Evolutionary conservation across 2,113 vertebrate genomes (phyloP).

Genomic region (Hippocampus abdominalis): DNA sequence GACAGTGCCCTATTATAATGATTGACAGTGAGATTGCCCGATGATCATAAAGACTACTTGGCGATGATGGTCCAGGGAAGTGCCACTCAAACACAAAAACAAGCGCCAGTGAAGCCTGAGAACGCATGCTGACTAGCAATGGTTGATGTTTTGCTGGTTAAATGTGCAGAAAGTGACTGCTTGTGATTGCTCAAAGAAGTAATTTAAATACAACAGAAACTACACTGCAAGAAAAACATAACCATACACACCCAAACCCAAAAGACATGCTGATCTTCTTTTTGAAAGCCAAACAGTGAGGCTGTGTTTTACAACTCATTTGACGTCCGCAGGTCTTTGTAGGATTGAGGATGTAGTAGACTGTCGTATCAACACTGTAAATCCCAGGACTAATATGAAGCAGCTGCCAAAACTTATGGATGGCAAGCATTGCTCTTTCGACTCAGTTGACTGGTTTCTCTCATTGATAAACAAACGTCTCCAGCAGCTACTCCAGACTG

Average conservation of each 20-base stretch:
- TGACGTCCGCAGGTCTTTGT: slow-evolving; percentile 51
- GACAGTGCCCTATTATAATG: too few relatives aligned
- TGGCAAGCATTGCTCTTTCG: slow-evolving; percentile 43
- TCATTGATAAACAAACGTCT: slow-evolving; percentile 29
- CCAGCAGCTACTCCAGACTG: slow-evolving; percentile 13
- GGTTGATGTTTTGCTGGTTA: too few relatives aligned
- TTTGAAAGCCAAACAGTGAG: slow-evolving; percentile 18
- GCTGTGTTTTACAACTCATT: slow-evolving; percentile 56
- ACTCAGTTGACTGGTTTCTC: slow-evolving; percentile 27
- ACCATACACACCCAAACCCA: neutral
- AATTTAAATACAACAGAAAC: neutral
- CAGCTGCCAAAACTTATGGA: slow-evolving; percentile 55
- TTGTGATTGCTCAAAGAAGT: too few relatives aligned
- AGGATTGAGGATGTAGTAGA: slow-evolving; percentile 40
- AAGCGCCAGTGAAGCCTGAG: slow-evolving; percentile 9
- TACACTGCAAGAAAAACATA: slow-evolving; percentile 3
- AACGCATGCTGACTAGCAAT: too few relatives aligned
- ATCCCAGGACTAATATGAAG: slow-evolving; percentile 58
- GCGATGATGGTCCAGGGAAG: too few relatives aligned
- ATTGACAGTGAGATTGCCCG: too few relatives aligned
- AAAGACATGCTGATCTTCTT: neutral
- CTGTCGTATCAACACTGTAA: slow-evolving; percentile 45
- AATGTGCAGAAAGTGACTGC: too few relatives aligned
- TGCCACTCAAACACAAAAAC: neutral
- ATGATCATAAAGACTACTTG: too few relatives aligned